Conservation (phyloP, 2,113 vertebrate species). For the Capreolus pygargus region DNA sequence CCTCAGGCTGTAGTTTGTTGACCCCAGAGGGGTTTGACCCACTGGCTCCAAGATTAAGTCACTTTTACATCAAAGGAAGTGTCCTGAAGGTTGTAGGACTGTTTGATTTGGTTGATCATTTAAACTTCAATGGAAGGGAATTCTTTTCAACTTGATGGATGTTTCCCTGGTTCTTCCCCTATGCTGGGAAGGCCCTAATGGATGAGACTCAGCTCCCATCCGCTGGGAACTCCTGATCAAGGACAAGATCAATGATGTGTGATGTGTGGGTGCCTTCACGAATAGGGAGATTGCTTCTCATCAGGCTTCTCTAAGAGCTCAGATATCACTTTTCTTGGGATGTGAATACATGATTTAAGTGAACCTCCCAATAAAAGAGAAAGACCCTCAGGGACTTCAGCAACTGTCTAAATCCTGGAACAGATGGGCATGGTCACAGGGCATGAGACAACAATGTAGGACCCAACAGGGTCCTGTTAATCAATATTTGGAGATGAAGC, state of each 20-base stretch:
- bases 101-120: too few relatives aligned
- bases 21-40: neutral
- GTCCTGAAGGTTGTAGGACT: neutral
- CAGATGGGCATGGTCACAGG: too few relatives aligned
- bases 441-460: fast-evolving
- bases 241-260: fast-evolving
- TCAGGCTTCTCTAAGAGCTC: fast-evolving
- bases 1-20: fast-evolving
- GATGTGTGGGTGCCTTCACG: neutral
- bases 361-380: too few relatives aligned
- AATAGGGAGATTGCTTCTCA: neutral
- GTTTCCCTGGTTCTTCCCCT: neutral
- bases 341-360: neutral
- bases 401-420: neutral
- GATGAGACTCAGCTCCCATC: too few relatives aligned
- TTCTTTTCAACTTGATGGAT: fast-evolving
- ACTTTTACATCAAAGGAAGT: fast-evolving
- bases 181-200: neutral
- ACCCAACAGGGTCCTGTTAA: neutral
- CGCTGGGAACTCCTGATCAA: neutral
- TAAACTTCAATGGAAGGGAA: neutral
- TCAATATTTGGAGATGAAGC: neutral
- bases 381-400: neutral
- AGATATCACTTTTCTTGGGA: too few relatives aligned
- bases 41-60: neutral